Percentiles rank a stretch among this genome's conserved stretches.
phyloP scores from a whole-genome alignment of 1,140 invertebrate species.

The Acromyrmex heyeri region DNA sequence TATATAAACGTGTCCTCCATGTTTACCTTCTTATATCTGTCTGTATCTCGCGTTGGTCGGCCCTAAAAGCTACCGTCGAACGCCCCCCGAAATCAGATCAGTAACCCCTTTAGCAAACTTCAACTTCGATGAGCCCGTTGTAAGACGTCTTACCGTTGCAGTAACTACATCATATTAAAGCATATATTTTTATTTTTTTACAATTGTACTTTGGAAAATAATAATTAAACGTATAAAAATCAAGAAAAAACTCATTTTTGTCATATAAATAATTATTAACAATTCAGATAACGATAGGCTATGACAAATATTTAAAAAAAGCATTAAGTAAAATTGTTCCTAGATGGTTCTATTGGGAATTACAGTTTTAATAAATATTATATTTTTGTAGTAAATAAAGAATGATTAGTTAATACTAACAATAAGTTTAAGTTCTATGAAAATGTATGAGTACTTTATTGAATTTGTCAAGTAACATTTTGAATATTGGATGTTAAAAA shows the following conservation, averaged over 20 bases:
- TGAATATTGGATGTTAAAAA: background rate
- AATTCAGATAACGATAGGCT: background rate
- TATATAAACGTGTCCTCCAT: conserved; percentile 72
- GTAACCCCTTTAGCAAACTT: conserved; percentile 56
- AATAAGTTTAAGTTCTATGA: background rate
- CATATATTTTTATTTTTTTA: conserved; percentile 10
- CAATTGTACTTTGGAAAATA: background rate
- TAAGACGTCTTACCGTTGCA: conserved; percentile 26
- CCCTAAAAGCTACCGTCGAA: conserved; percentile 62
- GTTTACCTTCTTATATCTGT: conserved; percentile 84
- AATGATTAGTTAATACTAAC: background rate
- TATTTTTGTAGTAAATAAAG: background rate
- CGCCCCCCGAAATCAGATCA: conserved; percentile 60
- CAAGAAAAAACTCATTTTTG: background rate
- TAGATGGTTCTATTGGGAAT: background rate
- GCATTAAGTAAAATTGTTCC: background rate
- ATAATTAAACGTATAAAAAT: background rate
- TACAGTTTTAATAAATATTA: background rate
- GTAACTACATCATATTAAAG: background rate
- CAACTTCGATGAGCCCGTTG: background rate
- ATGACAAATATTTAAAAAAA: background rate
- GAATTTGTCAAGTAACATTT: background rate
- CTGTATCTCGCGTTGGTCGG: conserved; percentile 70
- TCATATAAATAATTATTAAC: conserved; percentile 3
- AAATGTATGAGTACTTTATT: background rate